Conservation (phyloP, 2,797 vertebrate genomes). For the Buphagus erythrorhynchus region DNA sequence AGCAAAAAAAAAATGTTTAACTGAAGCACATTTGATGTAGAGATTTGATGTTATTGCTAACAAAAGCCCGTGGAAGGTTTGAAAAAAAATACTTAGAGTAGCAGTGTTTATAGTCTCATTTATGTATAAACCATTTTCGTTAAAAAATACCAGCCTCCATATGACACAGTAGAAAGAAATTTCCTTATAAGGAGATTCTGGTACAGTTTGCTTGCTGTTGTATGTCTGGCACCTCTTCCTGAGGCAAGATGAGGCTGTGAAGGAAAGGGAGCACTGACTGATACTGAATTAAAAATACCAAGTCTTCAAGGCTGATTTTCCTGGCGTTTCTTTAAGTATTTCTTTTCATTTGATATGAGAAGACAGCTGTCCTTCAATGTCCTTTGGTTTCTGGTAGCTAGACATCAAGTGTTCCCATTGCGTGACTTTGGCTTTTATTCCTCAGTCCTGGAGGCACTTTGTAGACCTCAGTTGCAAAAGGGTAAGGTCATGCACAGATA, state of each 20-base stretch:
- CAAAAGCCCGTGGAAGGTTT: not conserved
- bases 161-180: not conserved
- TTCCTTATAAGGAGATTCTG: not conserved
- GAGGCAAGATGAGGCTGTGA: not conserved
- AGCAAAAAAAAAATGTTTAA: not conserved
- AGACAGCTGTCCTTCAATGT: not conserved
- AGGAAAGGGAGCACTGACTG: not conserved
- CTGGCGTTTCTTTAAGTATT: not conserved
- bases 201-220: not conserved
- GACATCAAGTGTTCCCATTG: not conserved
- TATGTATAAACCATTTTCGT: not conserved
- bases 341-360: not conserved
- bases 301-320: constrained; percentile 13
- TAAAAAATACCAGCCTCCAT: not conserved
- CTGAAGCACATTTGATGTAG: not conserved
- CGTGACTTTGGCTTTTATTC: not conserved
- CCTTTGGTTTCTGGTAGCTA: not conserved
- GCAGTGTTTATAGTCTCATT: not conserved
- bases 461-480: not conserved
- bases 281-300: not conserved
- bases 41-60: not conserved
- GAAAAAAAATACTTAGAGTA: not conserved
- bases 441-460: not conserved
- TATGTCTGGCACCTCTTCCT: not conserved
- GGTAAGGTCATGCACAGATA: accelerated